These are phyloP conservation scores for Cyphomyrus discorhynchus DNA, from an alignment of 2,113 vertebrate species.

Conservation along the genomic window DNA sequence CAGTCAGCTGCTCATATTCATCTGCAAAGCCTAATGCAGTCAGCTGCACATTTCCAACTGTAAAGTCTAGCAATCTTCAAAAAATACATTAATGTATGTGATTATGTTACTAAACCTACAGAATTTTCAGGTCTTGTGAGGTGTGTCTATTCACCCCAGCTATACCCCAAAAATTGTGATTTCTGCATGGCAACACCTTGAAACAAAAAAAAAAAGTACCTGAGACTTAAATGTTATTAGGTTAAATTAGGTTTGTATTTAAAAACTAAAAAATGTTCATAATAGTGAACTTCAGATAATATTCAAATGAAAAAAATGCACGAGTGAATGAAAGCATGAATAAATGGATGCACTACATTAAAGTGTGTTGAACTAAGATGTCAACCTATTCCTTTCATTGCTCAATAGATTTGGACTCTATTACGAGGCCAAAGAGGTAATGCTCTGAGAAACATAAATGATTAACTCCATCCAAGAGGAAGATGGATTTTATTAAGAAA, in stretches of 20 bases:
- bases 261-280: background rate
- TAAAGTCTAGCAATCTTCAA: background rate
- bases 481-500: conserved; percentile 39
- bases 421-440: conserved; percentile 21
- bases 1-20: background rate
- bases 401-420: conserved; percentile 29
- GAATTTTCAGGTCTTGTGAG: background rate
- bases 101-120: background rate
- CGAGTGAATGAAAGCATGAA: background rate
- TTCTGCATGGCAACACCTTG: background rate
- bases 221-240: background rate
- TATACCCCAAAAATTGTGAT: background rate
- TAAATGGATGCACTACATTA: background rate
- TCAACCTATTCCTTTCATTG: background rate
- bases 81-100: background rate
- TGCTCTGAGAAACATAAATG: conserved; percentile 18
- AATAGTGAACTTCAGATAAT: background rate
- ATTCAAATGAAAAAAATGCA: background rate
- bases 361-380: background rate
- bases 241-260: background rate
- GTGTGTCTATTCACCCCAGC: background rate
- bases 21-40: background rate
- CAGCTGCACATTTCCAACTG: background rate
- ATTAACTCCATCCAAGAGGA: conserved; percentile 34
- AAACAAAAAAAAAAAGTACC: background rate